Base-by-base conservation (phyloP, 2,797 vertebrate genomes). In the Gephyroberyx darwinii region DNA sequence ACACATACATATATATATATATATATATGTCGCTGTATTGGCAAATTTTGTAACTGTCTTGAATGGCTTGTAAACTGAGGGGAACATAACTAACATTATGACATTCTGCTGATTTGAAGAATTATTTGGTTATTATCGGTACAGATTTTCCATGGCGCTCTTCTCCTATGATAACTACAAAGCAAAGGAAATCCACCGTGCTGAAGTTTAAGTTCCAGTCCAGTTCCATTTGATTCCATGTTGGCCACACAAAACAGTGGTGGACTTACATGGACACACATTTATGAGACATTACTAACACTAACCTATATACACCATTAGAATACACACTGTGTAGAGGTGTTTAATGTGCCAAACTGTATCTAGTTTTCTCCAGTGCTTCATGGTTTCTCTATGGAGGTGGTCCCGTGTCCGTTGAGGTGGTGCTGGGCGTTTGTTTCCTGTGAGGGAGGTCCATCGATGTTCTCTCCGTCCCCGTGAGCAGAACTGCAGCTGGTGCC, bases 321-420 rank as follows among this genome's bases (percentile, higher is more conserved):
- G 16, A 7, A 20, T 69, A 17, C 50, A 60, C 72, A 71, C 20
- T 41, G 48, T 45, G 37, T 5, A 59, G 14, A 41, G 50, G 35
- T 22, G 16, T 19, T 39, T 10, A 56, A 17, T 37, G 35, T 20
- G 48, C n/a, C 43, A 31, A 20, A 69, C 52, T 10, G 65, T 26
- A 26, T 74, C 56, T 19, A 9, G 0, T 17, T 59, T 56, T 26
- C 64, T 39, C 19, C 30, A 35, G 66, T 72, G 69, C 69, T 20
- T 96, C 92, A 97, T 43, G 93, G 67, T 53, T 96, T 96, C 74
- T 97, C 96, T 37, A 81, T 65, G 0, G 92, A 53, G 4, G 94
- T 81, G 0, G 83, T 83, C 73, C 95, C 93, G 0, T 97, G 95
- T 75, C 96, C 96, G 0, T 97, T 95, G 71, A 96, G 90, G 77